A percentile compares a stretch with the other conserved stretches of the same genome.
Evolutionary conservation across 2,113 vertebrate species (phyloP).

Genomic region (Gambusia holbrooki): DNA sequence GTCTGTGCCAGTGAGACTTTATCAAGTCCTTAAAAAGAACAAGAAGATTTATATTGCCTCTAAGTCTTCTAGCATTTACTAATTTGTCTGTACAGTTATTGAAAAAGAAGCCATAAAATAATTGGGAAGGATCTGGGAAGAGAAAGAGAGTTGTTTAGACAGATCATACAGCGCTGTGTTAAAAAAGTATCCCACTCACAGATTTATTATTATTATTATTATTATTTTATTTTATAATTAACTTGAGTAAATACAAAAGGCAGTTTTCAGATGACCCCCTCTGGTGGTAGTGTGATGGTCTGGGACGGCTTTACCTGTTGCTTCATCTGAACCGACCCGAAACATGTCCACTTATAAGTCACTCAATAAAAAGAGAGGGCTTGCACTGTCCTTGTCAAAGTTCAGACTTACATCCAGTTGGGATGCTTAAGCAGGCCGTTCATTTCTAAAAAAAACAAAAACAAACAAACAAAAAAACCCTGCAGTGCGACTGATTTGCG

Average conservation of each 20-base stretch:
- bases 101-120: slow-evolving; percentile 40
- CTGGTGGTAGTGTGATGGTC: not conserved
- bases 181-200: not conserved
- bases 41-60: not conserved
- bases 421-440: not conserved
- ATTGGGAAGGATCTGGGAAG: not conserved
- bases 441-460: not conserved
- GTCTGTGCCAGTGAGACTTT: not conserved
- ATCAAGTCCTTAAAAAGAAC: not conserved
- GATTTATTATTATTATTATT: not conserved
- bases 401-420: not conserved
- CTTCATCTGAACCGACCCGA: too few relatives aligned
- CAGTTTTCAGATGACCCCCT: too few relatives aligned
- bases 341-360: too few relatives aligned
- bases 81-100: not conserved
- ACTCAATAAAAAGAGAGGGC: too few relatives aligned
- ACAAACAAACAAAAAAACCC: too few relatives aligned
- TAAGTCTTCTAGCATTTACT: not conserved
- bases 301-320: too few relatives aligned
- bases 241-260: not conserved
- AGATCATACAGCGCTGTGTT: not conserved
- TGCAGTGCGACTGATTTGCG: not conserved
- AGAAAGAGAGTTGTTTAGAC: slow-evolving; percentile 1
- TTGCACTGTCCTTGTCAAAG: not conserved
- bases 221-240: not conserved